Conservation (phyloP, 2,113 vertebrate species). For the Cavia porcellus region DNA sequence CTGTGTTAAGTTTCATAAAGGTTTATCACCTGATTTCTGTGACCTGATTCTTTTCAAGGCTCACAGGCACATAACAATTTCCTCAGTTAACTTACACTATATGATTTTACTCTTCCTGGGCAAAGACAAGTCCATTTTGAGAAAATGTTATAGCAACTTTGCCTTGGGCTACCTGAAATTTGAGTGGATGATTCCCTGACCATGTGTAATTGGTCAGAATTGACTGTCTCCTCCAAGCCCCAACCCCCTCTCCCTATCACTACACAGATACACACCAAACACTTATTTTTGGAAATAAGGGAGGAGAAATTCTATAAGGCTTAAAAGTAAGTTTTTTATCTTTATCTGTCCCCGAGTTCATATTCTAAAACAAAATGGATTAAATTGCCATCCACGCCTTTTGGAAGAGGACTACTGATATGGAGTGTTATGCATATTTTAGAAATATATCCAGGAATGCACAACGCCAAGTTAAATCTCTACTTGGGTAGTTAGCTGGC, state of each 20-base stretch:
- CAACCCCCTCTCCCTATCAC: background rate
- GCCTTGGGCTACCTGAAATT: conserved; percentile 8
- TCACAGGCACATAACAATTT: background rate
- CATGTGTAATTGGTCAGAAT: background rate
- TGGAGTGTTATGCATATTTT: background rate
- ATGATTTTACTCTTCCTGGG: background rate
- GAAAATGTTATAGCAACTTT: conserved; percentile 52
- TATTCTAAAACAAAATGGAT: conserved; percentile 36
- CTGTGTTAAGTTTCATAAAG: background rate
- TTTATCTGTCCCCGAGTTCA: background rate
- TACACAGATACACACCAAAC: background rate
- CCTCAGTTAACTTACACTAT: background rate
- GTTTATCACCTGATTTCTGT: background rate
- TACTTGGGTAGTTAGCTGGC: background rate
- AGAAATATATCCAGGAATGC: background rate
- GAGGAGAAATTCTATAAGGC: background rate
- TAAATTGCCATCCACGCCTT: background rate
- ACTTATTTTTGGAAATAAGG: background rate
- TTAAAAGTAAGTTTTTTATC: background rate
- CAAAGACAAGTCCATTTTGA: conserved; percentile 58
- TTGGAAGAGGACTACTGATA: background rate
- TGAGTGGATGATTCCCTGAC: background rate
- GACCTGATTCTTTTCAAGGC: conserved; percentile 20
- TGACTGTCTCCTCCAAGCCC: background rate
- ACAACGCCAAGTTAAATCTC: conserved; percentile 2